Evolutionary conservation across 2,888 invertebrate species (phyloP).

Genomic region (Ormyrus labotus): DNA sequence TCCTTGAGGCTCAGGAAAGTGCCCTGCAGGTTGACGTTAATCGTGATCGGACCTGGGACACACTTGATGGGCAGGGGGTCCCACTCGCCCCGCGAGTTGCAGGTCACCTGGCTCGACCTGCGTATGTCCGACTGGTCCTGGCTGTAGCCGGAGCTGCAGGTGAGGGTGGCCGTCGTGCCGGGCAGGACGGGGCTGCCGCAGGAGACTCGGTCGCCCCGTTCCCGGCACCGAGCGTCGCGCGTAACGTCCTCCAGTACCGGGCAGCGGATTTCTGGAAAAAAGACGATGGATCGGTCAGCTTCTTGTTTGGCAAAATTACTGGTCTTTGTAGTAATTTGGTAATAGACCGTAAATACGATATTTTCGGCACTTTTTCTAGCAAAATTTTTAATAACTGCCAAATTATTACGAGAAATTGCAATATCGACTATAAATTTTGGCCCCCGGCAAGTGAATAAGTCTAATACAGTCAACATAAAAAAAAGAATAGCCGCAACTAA

Average conservation of each 20-base stretch:
- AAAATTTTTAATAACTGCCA: too few species aligned
- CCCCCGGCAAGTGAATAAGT: too few species aligned
- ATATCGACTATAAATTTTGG: too few species aligned
- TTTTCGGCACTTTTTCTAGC: too few species aligned
- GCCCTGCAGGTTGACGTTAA: constrained; percentile 65
- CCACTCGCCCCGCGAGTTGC: constrained; percentile 69
- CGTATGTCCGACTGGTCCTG: constrained; percentile 57
- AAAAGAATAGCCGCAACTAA: too few species aligned
- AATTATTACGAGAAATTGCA: too few species aligned
- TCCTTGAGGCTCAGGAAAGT: constrained; percentile 41
- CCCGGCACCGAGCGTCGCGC: constrained; percentile 39
- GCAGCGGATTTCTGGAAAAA: constrained; percentile 67
- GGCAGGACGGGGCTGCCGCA: constrained; percentile 60
- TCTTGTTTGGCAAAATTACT: too few species aligned
- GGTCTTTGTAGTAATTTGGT: too few species aligned
- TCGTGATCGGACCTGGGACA: constrained; percentile 69
- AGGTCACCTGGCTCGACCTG: constrained; percentile 61
- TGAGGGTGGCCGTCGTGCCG: constrained; percentile 63
- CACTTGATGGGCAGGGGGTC: constrained; percentile 70
- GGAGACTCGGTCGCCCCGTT: constrained; percentile 61
- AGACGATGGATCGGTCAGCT: too few species aligned
- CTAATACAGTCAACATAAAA: too few species aligned
- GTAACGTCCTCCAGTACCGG: constrained; percentile 63
- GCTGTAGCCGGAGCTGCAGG: constrained; percentile 67
- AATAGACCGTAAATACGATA: too few species aligned